Base-by-base conservation (phyloP, 1,140 invertebrate genomes). In the Nasonia giraulti region DNA sequence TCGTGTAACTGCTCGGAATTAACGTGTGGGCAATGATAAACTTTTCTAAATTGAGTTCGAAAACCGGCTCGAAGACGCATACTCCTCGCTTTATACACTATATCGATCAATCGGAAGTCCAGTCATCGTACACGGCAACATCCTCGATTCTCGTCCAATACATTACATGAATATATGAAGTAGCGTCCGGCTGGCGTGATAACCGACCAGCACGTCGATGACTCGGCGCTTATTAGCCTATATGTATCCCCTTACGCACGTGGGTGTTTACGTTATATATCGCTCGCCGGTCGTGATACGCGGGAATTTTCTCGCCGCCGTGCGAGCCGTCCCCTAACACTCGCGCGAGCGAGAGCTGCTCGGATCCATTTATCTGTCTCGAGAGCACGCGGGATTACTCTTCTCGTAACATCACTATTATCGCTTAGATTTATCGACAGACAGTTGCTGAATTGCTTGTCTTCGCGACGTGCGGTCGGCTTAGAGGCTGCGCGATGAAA, bases 301-400 rank as follows among this genome's bases (percentile, higher is more conserved):
- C 71, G 78, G 40, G 78, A 85, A 78, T 85, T 77, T 85, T 77
- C 79, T 78, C 84, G 31, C 74, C 31, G n/a, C 27, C 27, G 27
- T 27, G 27, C 8, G 55, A 40, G 27, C 47, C 75, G 75, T 71
- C 76, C 66, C 69, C 66, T 68, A 55, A 27, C 11, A 20, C 80
- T 44, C 3, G 33, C 5, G 33, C 62, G 20, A 8, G 20, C 33
- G 55, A 50, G 69, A 47, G 77, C 75, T 12, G 31, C 12, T 37
- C 55, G 14, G 75, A 85, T 85, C 84, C 79, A 85, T 85, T 85
- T 85, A 85, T 85, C 84, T 85, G 74, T 82, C 80, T 85, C 74
- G 84, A 82, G 84, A 78, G 80, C 74, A 23, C 74, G 74, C 84
- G 74, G 80, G 84, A 82, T 82, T 82, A 81, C 79, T 85, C 33